phyloP scores from a whole-genome alignment of 2,797 vertebrate genomes.

The Squalus acanthias region DNA sequence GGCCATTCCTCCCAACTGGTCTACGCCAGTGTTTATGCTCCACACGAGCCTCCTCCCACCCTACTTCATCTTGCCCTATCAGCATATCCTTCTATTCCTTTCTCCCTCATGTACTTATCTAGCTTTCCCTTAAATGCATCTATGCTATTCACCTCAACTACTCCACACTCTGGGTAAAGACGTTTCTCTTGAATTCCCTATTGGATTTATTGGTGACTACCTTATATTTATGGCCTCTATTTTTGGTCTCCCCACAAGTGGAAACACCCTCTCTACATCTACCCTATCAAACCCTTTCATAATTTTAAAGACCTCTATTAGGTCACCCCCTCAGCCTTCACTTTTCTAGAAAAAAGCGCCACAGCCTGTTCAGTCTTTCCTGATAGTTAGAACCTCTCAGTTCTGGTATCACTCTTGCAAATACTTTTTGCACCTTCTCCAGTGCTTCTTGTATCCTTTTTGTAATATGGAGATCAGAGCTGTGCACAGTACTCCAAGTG shows the following conservation, averaged over 20 bases:
- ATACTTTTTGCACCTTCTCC: neutral
- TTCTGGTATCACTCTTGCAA: neutral
- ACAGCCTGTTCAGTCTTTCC: neutral
- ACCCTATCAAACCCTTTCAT: neutral
- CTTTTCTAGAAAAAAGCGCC: neutral
- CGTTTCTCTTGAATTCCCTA: neutral
- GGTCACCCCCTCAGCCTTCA: neutral
- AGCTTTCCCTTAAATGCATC: neutral
- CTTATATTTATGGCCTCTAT: neutral
- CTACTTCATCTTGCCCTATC: neutral
- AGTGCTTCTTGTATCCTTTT: too few species aligned
- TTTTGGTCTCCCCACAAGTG: neutral
- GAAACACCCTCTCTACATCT: neutral
- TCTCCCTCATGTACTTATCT: neutral
- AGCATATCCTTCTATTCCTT: neutral
- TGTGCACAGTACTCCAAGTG: neutral
- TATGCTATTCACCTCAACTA: neutral
- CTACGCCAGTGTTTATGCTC: neutral
- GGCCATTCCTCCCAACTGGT: neutral
- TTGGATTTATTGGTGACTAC: neutral
- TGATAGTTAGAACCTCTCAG: neutral
- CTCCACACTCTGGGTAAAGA: neutral
- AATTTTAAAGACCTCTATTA: neutral
- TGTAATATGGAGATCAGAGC: neutral
- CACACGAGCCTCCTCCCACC: neutral